These are phyloP conservation scores for Drosophila falleni DNA, from an alignment of 2,888 invertebrate genomes.

Conservation along the genomic window DNA sequence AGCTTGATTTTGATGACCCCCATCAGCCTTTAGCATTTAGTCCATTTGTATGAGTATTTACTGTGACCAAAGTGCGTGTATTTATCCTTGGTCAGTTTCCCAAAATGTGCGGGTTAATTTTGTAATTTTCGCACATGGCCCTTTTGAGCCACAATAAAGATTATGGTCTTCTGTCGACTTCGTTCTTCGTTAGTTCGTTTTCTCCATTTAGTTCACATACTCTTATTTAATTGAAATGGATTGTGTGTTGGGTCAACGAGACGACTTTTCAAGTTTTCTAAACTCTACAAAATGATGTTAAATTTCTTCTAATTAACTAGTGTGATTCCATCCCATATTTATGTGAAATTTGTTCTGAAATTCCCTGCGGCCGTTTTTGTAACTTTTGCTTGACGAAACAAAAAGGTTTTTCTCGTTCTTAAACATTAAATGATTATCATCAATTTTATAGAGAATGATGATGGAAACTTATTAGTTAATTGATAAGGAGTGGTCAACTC, in stretches of 20 bases:
- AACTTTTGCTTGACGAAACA: conserved; percentile 20
- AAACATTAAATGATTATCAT: conserved; percentile 28
- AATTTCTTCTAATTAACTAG: conserved; percentile 53
- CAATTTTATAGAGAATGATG: conserved; percentile 15
- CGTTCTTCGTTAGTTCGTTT: conserved; percentile 2
- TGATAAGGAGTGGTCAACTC: conserved; percentile 4
- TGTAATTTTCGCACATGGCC: conserved; percentile 71
- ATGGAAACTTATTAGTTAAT: conserved; percentile 42
- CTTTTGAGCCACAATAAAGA: conserved; percentile 68
- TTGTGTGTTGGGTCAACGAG: conserved; percentile 52
- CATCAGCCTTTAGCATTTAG: conserved; percentile 40
- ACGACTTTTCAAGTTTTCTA: conserved; percentile 31
- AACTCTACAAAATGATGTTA: conserved; percentile 45
- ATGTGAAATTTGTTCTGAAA: conserved; percentile 21
- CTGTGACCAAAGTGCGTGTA: conserved; percentile 9
- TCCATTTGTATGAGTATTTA: conserved; percentile 34
- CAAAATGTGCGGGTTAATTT: conserved; percentile 58
- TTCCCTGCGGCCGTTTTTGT: conserved; percentile 14
- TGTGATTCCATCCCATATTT: conserved; percentile 2
- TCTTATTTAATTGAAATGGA: conserved; percentile 66
- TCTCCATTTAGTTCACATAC: conserved; percentile 36
- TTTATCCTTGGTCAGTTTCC: conserved; percentile 45
- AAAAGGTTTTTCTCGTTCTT: conserved; percentile 22
- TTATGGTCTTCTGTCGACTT: conserved; percentile 46
- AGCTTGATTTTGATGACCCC: conserved; percentile 70